Evolutionary conservation across 2,888 invertebrate genomes (phyloP).

Genomic region (Metalampra italica): DNA sequence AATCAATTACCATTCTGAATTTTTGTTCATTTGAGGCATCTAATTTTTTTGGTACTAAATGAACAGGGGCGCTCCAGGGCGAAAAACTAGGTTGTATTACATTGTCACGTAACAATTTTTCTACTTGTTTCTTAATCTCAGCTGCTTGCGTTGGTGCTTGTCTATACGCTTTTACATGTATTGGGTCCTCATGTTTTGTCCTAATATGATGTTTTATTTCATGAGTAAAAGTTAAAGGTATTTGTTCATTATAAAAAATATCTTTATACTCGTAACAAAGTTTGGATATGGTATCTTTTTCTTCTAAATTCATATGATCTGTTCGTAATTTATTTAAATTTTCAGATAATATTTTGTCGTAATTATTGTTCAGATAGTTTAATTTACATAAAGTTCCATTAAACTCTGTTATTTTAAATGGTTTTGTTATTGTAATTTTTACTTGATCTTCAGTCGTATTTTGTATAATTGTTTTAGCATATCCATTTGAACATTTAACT

Average conservation of each 20-base stretch:
- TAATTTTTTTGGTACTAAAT: constrained; percentile 19
- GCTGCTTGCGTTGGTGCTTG: constrained; percentile 14
- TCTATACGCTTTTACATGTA: constrained; percentile 18
- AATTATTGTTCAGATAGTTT: neutral
- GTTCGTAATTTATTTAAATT: constrained; percentile 13
- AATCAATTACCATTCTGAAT: constrained; percentile 6
- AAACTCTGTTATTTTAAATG: constrained; percentile 1
- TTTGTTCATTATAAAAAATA: constrained; percentile 25
- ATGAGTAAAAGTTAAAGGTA: constrained; percentile 21
- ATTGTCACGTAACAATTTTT: constrained; percentile 17
- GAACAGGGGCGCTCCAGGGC: constrained; percentile 14
- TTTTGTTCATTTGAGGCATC: constrained; percentile 17
- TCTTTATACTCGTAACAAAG: constrained; percentile 21
- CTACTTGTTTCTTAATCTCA: constrained; percentile 19
- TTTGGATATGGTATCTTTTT: constrained; percentile 7
- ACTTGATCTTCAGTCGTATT: constrained; percentile 2
- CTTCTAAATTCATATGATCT: constrained; percentile 16
- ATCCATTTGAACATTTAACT: constrained; percentile 9
- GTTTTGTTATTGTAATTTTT: constrained; percentile 11
- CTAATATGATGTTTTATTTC: constrained; percentile 31
- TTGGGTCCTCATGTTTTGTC: constrained; percentile 19
- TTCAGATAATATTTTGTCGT: constrained; percentile 1
- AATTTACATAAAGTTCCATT: neutral
- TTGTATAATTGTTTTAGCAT: neutral
- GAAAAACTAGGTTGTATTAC: constrained; percentile 18